phyloP scores from a whole-genome alignment of 2,797 vertebrate species.

The Periophthalmus magnuspinnatus region DNA sequence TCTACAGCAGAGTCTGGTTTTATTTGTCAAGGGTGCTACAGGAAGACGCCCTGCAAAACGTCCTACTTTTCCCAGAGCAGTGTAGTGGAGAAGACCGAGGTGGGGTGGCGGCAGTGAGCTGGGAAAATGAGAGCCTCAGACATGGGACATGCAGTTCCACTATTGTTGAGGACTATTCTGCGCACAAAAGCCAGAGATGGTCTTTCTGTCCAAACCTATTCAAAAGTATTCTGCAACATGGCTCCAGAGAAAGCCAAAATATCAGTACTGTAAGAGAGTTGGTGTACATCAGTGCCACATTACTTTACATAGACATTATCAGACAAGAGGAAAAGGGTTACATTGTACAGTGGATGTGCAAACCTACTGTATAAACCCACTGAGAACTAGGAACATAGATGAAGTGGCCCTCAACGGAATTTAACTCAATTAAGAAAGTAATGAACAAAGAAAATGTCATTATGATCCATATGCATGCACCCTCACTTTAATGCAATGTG shows the following conservation, averaged over 20 bases:
- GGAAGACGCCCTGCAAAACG: constrained; percentile 14
- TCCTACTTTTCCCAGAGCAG: background rate
- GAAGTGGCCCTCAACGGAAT: background rate
- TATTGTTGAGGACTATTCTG: constrained; percentile 7
- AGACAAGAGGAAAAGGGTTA: too few relatives aligned
- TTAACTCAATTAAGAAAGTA: background rate
- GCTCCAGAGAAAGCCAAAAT: too few relatives aligned
- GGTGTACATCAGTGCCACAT: too few relatives aligned
- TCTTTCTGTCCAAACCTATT: too few relatives aligned
- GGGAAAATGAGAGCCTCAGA: constrained; percentile 41
- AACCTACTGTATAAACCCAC: too few relatives aligned
- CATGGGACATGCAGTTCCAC: constrained; percentile 79
- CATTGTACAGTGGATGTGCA: too few relatives aligned
- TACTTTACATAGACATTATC: too few relatives aligned
- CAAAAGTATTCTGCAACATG: too few relatives aligned
- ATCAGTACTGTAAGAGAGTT: too few relatives aligned
- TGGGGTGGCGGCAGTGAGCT: constrained; percentile 63
- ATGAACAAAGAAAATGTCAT: background rate
- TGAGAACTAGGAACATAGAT: background rate
- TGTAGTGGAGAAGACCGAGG: constrained; percentile 39
- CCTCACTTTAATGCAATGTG: background rate
- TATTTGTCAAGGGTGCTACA: constrained; percentile 24
- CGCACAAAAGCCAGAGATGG: constrained; percentile 3
- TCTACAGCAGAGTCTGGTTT: background rate
- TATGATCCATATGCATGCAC: background rate